phyloP scores from a whole-genome alignment of 1,140 invertebrate species.

The Aphelenchoides fujianensis region DNA sequence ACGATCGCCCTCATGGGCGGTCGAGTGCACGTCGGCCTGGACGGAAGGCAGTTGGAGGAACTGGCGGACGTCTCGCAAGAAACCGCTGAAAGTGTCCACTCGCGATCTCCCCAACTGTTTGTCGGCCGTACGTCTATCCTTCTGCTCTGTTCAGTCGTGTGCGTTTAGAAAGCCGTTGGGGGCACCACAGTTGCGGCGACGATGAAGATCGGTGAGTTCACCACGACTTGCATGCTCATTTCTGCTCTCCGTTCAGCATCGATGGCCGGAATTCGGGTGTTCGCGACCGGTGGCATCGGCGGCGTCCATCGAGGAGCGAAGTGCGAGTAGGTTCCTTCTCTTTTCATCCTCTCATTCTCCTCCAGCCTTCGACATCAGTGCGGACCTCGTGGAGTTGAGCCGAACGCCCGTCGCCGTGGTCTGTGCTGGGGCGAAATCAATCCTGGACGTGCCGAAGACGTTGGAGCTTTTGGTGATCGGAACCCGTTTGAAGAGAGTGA shows the following conservation, averaged over 20 bases:
- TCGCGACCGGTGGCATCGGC: constrained; percentile 86
- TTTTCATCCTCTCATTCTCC: not conserved
- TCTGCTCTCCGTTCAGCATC: not conserved
- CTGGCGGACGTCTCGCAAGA: constrained; percentile 61
- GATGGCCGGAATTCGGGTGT: constrained; percentile 77
- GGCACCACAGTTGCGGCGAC: constrained; percentile 95
- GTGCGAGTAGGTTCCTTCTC: constrained; percentile 65
- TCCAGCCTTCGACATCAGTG: constrained; percentile 80
- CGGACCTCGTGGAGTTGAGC: constrained; percentile 86
- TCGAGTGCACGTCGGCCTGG: constrained; percentile 74
- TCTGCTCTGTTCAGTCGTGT: no score
- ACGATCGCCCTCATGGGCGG: constrained; percentile 86
- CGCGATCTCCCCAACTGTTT: constrained; percentile 79
- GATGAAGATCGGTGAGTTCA: constrained; percentile 78
- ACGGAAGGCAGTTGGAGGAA: constrained; percentile 64
- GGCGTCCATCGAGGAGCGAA: constrained; percentile 88
- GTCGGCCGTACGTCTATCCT: no score
- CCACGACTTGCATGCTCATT: constrained; percentile 64
- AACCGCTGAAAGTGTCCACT: constrained; percentile 75
- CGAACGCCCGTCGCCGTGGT: constrained; percentile 81
- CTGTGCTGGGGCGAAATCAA: constrained; percentile 92
- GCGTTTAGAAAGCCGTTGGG: constrained; percentile 67
- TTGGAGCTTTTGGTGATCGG: constrained; percentile 84
- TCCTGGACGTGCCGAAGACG: constrained; percentile 87
- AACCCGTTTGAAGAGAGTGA: constrained; percentile 25